A percentile compares a stretch with the other conserved stretches of the same genome.
Evolutionary conservation across 2,113 vertebrate species (phyloP).

Genomic region (Nothocercus julius): DNA sequence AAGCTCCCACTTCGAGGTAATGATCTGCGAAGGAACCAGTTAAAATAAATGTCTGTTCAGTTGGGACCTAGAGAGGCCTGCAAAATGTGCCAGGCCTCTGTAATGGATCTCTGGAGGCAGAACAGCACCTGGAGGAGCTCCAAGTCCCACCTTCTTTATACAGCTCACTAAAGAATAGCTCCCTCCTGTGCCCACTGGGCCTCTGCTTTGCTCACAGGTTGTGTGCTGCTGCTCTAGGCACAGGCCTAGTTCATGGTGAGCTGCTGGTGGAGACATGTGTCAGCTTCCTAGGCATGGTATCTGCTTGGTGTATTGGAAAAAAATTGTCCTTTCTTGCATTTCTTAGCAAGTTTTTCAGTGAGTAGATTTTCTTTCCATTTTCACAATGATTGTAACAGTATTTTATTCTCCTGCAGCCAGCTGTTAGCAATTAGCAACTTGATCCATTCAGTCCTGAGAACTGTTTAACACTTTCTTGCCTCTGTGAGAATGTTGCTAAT

Average conservation of each 20-base stretch:
- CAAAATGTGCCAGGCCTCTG: constrained; percentile 27
- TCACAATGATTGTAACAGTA: constrained; percentile 27
- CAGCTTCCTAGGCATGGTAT: neutral
- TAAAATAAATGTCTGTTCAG: constrained; percentile 49
- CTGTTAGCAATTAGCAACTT: constrained; percentile 72
- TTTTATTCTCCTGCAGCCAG: constrained; percentile 61
- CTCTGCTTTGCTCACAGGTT: neutral
- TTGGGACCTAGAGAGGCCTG: constrained; percentile 44
- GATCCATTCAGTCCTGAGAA: constrained; percentile 45
- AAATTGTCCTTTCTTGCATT: constrained; percentile 7
- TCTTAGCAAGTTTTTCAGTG: constrained; percentile 21
- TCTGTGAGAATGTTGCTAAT: constrained; percentile 50
- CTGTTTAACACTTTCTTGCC: constrained; percentile 67
- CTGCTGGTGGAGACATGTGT: neutral
- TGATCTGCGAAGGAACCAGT: constrained; percentile 49
- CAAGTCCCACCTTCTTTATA: constrained; percentile 53
- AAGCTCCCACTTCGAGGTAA: neutral
- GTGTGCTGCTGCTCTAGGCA: rapidly evolving
- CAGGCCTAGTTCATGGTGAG: neutral
- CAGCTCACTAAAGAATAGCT: constrained; percentile 28
- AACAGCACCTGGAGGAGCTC: constrained; percentile 56
- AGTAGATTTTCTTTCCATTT: neutral
- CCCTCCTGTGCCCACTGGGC: neutral
- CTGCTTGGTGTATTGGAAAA: neutral
- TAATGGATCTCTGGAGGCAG: constrained; percentile 65